Evolutionary conservation across 2,113 vertebrate species (phyloP).

Genomic region (Menidia beryllina): DNA sequence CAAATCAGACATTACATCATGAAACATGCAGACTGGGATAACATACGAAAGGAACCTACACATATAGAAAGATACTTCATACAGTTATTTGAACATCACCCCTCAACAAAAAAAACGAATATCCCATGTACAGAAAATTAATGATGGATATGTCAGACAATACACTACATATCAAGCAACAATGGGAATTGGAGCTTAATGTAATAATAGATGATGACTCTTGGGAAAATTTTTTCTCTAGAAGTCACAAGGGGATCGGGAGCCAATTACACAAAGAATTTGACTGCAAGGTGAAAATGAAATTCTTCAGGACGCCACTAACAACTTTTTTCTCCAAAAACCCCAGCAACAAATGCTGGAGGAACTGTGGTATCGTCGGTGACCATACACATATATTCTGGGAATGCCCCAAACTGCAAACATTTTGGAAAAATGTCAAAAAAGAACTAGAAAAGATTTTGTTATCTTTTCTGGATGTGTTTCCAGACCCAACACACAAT

Average conservation of each 20-base stretch:
- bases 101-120: not conserved
- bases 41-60: not conserved
- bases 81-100: not conserved
- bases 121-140: not conserved
- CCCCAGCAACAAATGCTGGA: constrained; percentile 1
- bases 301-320: not conserved
- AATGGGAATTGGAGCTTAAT: too few species aligned
- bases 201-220: too few species aligned
- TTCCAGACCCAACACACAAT: too few species aligned
- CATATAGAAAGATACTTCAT: not conserved
- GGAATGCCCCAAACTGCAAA: too few species aligned
- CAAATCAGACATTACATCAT: not conserved
- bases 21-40: not conserved
- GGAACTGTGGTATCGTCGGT: constrained; percentile 1
- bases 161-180: too few species aligned
- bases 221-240: too few species aligned
- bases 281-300: not conserved
- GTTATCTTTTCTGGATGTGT: too few species aligned
- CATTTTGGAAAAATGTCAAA: not conserved
- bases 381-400: not conserved
- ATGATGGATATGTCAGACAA: not conserved
- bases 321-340: not conserved
- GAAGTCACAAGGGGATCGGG: not conserved
- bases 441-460: not conserved
- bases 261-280: not conserved